phyloP scores from a whole-genome alignment of 1,140 invertebrate species.

The Cepaea nemoralis region DNA sequence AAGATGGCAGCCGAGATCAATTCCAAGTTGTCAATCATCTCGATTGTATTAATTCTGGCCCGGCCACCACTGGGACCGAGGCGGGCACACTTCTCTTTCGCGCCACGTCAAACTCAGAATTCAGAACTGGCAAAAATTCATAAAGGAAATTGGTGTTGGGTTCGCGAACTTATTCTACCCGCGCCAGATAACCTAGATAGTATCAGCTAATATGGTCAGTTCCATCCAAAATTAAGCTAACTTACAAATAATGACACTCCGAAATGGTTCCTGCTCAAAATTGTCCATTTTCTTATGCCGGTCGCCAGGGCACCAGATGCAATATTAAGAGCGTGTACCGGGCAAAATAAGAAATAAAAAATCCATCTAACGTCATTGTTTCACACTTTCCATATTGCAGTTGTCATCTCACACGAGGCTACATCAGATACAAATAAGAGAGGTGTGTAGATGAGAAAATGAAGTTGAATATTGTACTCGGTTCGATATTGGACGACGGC shows the following conservation, averaged over 20 bases:
- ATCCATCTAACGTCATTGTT: conserved; percentile 20
- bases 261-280: background rate
- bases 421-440: background rate
- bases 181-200: background rate
- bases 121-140: conserved; percentile 31
- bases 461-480: too few species aligned
- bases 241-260: conserved; percentile 21
- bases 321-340: conserved; percentile 29
- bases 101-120: background rate
- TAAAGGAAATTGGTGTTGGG: conserved; percentile 35
- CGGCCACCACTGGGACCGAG: background rate
- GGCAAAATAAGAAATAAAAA: background rate
- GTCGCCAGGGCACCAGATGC: conserved; percentile 14
- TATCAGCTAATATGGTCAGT: conserved; percentile 32
- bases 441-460: too few species aligned
- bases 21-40: conserved; percentile 28
- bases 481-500: too few species aligned
- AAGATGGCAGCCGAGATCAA: conserved; percentile 36
- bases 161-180: background rate
- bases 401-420: background rate
- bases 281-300: background rate
- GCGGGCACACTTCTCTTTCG: background rate
- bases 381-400: conserved; percentile 18
- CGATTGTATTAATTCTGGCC: conserved; percentile 33
- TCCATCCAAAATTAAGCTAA: conserved; percentile 13